These are phyloP conservation scores for Mimas tiliae DNA, from an alignment of 2,888 invertebrate species.

Conservation along the genomic window DNA sequence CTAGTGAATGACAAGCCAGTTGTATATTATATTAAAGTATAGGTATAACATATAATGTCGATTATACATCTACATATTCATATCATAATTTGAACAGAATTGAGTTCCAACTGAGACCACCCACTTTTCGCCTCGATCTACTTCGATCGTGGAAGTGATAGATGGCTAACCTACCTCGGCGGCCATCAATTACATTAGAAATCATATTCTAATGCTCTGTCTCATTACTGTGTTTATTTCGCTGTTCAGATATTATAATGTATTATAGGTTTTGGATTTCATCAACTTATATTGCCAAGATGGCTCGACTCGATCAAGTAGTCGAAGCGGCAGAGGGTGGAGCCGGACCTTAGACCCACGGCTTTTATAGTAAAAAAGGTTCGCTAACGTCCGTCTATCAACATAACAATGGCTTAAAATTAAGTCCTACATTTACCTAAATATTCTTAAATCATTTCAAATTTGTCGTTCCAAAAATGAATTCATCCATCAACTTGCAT, in stretches of 20 bases:
- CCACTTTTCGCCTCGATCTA: slow-evolving; percentile 14
- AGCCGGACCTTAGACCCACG: too few species aligned
- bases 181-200: slow-evolving; percentile 22
- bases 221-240: slow-evolving; percentile 19
- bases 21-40: not conserved
- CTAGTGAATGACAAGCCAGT: not conserved
- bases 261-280: not conserved
- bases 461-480: not conserved
- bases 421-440: not conserved
- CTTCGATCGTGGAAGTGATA: slow-evolving; percentile 12
- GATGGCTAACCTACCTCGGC: slow-evolving; percentile 10
- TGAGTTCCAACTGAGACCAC: slow-evolving; percentile 13
- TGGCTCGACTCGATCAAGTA: slow-evolving; percentile 2
- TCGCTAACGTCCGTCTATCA: too few species aligned
- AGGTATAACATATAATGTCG: not conserved
- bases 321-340: slow-evolving; percentile 8
- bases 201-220: slow-evolving; percentile 3
- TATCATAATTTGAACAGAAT: slow-evolving; percentile 7
- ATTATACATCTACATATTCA: not conserved
- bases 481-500: not conserved
- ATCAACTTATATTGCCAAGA: not conserved
- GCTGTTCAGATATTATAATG: not conserved
- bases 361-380: too few species aligned
- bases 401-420: not conserved
- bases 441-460: not conserved